Conservation (phyloP, 2,113 vertebrate genomes). For the Sminthopsis crassicaudata region DNA sequence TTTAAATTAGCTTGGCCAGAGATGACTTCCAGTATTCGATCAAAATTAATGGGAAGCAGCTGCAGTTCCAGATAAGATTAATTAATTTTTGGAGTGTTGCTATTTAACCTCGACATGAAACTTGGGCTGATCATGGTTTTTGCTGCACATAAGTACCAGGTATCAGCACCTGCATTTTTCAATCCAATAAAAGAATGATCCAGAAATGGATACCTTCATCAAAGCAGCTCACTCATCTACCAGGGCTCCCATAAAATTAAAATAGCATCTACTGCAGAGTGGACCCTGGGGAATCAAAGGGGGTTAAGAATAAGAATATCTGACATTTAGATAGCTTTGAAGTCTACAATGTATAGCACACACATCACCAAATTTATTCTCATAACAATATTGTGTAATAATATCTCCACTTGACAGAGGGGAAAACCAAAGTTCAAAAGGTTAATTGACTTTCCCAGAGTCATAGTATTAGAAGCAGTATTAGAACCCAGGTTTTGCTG, state of each 20-base stretch:
- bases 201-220: slow-evolving; percentile 19
- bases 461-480: background rate
- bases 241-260: slow-evolving; percentile 64
- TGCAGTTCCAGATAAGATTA: slow-evolving; percentile 79
- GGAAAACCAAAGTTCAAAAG: background rate
- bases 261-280: slow-evolving; percentile 35
- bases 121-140: background rate
- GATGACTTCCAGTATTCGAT: slow-evolving; percentile 66
- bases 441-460: background rate
- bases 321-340: background rate
- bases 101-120: slow-evolving; percentile 72
- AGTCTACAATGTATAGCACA: background rate
- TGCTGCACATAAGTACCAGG: slow-evolving; percentile 23
- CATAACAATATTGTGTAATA: background rate
- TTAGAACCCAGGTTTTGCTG: background rate
- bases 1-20: slow-evolving; percentile 63
- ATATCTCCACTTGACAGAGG: background rate
- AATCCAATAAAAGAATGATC: slow-evolving; percentile 49
- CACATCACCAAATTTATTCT: background rate
- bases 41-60: slow-evolving; percentile 79
- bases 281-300: slow-evolving; percentile 23
- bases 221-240: slow-evolving; percentile 60
- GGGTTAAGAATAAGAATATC: background rate
- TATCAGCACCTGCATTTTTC: slow-evolving; percentile 44
- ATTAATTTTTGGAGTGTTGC: slow-evolving; percentile 74